phyloP scores from a whole-genome alignment of 64 coral and sea anemone species.

The Stichodactyla mertensii region DNA sequence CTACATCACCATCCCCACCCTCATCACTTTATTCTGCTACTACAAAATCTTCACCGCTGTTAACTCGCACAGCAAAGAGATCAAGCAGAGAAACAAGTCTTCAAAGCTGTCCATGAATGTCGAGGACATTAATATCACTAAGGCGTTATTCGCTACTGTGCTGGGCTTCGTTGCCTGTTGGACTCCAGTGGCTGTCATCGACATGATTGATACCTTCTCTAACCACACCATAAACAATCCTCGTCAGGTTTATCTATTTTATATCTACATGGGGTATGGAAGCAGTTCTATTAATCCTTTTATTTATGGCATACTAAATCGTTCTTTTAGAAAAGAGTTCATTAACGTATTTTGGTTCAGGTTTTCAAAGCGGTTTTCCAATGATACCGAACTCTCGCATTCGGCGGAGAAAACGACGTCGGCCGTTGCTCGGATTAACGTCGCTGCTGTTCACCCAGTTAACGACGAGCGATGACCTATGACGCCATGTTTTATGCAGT shows the following conservation, averaged over 20 bases:
- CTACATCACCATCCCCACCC: conserved; percentile 49
- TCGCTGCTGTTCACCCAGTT: background rate
- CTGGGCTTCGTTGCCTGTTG: conserved; percentile 51
- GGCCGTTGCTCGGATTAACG: background rate
- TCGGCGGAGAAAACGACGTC: background rate
- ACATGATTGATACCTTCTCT: conserved; percentile 39
- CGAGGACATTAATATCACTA: conserved; percentile 48
- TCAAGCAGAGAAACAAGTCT: background rate
- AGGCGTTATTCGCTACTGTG: conserved; percentile 46
- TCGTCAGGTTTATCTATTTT: conserved; percentile 32
- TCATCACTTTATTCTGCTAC: conserved; percentile 48
- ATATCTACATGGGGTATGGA: conserved; percentile 48
- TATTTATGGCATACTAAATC: conserved; percentile 53
- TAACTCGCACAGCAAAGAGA: conserved; percentile 20
- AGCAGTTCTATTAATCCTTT: conserved; percentile 46
- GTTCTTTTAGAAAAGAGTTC: conserved; percentile 40
- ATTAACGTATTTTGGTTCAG: background rate
- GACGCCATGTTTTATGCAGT: background rate
- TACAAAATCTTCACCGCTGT: conserved; percentile 54
- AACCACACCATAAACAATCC: conserved; percentile 11
- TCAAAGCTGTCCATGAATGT: conserved; percentile 21
- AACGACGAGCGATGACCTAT: background rate
- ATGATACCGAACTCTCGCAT: background rate
- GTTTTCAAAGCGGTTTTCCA: background rate
- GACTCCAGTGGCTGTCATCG: conserved; percentile 53